A percentile compares a stretch with the other conserved stretches of the same genome.
Evolutionary conservation across 2,797 vertebrate genomes (phyloP).

Genomic region (Merluccius polli): DNA sequence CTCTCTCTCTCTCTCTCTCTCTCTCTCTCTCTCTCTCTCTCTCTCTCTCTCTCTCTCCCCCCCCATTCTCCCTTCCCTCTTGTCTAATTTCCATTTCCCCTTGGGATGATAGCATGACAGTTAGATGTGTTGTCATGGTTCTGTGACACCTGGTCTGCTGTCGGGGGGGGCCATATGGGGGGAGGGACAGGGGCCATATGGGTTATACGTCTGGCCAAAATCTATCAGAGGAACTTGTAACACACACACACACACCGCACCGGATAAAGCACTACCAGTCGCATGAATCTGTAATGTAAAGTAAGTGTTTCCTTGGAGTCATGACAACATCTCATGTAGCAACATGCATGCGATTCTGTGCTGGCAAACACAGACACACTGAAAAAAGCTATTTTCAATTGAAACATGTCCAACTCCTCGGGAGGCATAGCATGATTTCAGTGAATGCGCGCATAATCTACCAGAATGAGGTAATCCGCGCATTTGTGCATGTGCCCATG

Average conservation of each 20-base stretch:
- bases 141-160: slow-evolving; percentile 43
- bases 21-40: not conserved
- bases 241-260: slow-evolving; percentile 4
- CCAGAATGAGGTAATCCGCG: not conserved
- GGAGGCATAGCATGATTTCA: not conserved
- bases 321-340: not conserved
- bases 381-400: not conserved
- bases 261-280: not conserved
- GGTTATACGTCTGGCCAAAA: slow-evolving; percentile 36
- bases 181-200: slow-evolving; percentile 53
- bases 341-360: not conserved
- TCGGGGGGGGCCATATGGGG: slow-evolving; percentile 51
- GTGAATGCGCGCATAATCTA: not conserved
- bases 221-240: slow-evolving; percentile 26
- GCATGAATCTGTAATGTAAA: slow-evolving; percentile 4
- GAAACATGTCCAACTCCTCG: not conserved
- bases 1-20: too few species aligned
- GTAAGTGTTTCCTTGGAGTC: slow-evolving; percentile 3
- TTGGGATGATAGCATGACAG: slow-evolving; percentile 36
- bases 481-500: not conserved
- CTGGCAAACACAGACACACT: not conserved
- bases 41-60: not conserved
- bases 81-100: slow-evolving; percentile 1
- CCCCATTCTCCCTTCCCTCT: not conserved
- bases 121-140: slow-evolving; percentile 48